Conservation (phyloP, 2,797 vertebrate genomes). For the Geotria australis region DNA sequence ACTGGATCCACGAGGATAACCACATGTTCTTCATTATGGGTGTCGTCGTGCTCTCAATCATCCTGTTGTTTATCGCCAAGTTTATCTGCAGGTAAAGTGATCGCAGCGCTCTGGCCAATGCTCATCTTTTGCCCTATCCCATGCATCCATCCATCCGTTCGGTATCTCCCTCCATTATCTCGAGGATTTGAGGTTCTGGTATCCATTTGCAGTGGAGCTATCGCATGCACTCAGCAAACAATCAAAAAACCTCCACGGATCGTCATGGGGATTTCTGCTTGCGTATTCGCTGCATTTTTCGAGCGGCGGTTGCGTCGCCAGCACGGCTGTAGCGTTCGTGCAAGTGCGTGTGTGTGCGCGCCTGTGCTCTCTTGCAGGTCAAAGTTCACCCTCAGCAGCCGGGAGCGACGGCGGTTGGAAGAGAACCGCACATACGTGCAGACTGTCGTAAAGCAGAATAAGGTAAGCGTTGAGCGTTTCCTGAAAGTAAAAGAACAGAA, state of each 20-base stretch:
- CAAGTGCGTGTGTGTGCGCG: neutral
- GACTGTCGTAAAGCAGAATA: conserved; percentile 28
- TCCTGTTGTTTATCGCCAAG: conserved; percentile 23
- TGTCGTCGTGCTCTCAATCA: conserved; percentile 19
- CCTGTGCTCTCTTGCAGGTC: conserved; percentile 11
- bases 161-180: neutral
- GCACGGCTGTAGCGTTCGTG: neutral
- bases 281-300: neutral
- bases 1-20: conserved; percentile 14
- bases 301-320: neutral
- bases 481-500: too few relatives aligned
- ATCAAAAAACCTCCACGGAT: too few relatives aligned
- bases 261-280: too few relatives aligned
- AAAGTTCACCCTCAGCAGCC: conserved; percentile 17
- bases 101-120: neutral
- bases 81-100: conserved; percentile 20
- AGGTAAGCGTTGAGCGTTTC: conserved; percentile 11
- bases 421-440: conserved; percentile 27
- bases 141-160: neutral
- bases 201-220: too few relatives aligned
- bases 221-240: too few relatives aligned
- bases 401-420: conserved; percentile 28
- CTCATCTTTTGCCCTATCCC: neutral
- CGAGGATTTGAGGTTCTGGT: too few relatives aligned
- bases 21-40: conserved; percentile 16